Base-by-base conservation (phyloP, 2,797 vertebrate species). In the Ptychobarbus kaznakovi region DNA sequence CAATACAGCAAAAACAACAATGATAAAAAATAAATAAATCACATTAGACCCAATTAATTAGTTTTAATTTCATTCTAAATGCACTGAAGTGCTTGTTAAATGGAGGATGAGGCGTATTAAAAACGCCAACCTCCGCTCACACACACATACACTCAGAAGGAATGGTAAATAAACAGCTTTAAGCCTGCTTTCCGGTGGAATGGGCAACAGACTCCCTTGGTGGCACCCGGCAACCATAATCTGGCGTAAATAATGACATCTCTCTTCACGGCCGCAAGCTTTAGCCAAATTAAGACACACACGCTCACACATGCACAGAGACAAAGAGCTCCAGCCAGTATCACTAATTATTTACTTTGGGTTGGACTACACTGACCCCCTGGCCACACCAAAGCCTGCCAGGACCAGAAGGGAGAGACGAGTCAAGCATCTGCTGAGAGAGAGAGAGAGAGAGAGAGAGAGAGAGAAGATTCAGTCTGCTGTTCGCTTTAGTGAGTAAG, bases 211-310 rank as follows among this genome's bases (percentile, higher is more conserved):
- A 86, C 89, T 90, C 89, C 89, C 87, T 86, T 68, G 83, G 89
- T 90, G 87, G 87, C 83, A 88, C 86, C 89, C 83, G 79, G 86
- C 86, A 90, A 90, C 86, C 87, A 90, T 90, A 90, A 90, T 90
- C 89, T 90, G 89, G 87, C 89, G 88, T 90, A 90, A 89, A 90
- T 90, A 90, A 90, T 90, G 89, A 90, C 88, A 90, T 90, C 89
- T 90, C 89, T 90, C 89, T 90, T 89, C 88, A 88, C 85, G 82
- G 86, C 87, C 84, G 70, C 65, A 2, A 88, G 85, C 68, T 79
- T 88, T 86, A 87, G 89, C 89, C 89, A 89, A 89, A 90, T 88
- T 84, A 90, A 89, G 83, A 90, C 80, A 82, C 81, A 81, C 85
- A 84, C 32, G 72, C 85, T 82, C 78, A 70, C 68, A 90, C 75